Evolutionary conservation across 2,113 vertebrate genomes (phyloP).

Genomic region (Esox niger): DNA sequence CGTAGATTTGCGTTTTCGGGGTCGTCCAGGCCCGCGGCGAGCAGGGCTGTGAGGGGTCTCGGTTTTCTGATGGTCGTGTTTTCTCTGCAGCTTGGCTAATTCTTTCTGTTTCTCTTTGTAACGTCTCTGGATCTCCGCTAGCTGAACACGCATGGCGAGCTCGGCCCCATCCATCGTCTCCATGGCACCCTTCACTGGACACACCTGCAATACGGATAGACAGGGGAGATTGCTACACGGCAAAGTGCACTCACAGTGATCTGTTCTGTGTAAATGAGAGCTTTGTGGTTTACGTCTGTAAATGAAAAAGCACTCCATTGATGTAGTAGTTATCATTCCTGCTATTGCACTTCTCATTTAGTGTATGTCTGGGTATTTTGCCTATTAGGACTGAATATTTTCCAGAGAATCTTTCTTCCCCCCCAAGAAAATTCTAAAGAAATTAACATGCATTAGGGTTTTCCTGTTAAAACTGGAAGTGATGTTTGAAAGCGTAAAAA

Average conservation of each 20-base stretch:
- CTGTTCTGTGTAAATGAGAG: background rate
- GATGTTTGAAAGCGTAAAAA: too few relatives aligned
- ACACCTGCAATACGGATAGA: constrained; percentile 76
- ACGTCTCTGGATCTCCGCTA: constrained; percentile 90
- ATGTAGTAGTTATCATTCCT: too few relatives aligned
- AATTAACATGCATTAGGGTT: too few relatives aligned
- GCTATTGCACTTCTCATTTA: too few relatives aligned
- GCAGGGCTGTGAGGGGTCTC: constrained; percentile 90
- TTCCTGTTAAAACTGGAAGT: too few relatives aligned
- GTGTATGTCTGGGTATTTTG: too few relatives aligned
- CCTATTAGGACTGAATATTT: too few relatives aligned
- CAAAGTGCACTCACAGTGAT: background rate
- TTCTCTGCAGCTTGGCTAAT: constrained; percentile 89
- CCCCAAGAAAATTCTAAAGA: too few relatives aligned
- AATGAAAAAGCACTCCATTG: too few relatives aligned
- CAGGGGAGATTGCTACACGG: too few relatives aligned
- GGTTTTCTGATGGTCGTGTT: constrained; percentile 88
- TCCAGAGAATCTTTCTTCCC: too few relatives aligned
- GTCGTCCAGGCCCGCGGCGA: constrained; percentile 88
- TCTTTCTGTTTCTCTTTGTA: constrained; percentile 98
- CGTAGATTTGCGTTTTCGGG: constrained; percentile 85
- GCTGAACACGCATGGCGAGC: constrained; percentile 88
- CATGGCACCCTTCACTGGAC: constrained; percentile 89
- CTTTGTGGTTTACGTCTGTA: too few relatives aligned
- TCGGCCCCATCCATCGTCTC: constrained; percentile 92